Conservation (phyloP, 1,140 invertebrate genomes). For the Euglossa dilemma region DNA sequence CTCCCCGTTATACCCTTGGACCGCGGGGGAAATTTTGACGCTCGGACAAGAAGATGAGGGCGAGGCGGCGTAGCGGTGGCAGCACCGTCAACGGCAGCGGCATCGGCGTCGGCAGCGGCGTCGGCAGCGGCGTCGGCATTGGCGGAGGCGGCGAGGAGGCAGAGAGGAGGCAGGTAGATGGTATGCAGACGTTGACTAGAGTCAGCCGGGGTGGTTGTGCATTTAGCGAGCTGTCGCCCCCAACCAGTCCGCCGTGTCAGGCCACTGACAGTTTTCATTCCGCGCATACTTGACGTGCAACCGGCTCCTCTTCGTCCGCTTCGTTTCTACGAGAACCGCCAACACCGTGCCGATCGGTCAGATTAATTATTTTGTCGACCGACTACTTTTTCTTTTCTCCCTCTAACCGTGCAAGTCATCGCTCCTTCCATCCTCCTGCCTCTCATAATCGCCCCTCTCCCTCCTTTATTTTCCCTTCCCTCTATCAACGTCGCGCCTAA, state of each 20-base stretch:
- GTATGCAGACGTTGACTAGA: conserved; percentile 67
- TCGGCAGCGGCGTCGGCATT: background rate
- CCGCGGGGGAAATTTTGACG: conserved; percentile 54
- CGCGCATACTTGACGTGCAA: conserved; percentile 71
- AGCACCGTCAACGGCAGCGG: background rate
- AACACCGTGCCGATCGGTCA: conserved; percentile 56
- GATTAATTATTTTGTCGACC: conserved; percentile 68
- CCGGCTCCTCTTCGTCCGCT: conserved; percentile 66
- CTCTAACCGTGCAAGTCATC: conserved; percentile 6
- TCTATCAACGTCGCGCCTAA: no score
- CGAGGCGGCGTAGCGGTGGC: conserved; percentile 33
- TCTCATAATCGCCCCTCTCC: background rate
- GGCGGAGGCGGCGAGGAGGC: background rate
- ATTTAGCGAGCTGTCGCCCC: conserved; percentile 77
- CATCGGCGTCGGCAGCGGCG: background rate
- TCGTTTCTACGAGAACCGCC: conserved; percentile 59
- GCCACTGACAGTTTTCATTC: conserved; percentile 77
- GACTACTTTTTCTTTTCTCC: background rate
- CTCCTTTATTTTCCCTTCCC: no score
- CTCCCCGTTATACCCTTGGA: no score
- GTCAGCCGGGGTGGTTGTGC: conserved; percentile 69
- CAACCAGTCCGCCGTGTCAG: conserved; percentile 71
- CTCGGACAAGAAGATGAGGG: conserved; percentile 63
- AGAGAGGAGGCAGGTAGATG: conserved; percentile 56
- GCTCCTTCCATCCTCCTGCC: background rate